Conservation (phyloP, 2,113 vertebrate genomes). For the Pycnonotus jocosus region DNA sequence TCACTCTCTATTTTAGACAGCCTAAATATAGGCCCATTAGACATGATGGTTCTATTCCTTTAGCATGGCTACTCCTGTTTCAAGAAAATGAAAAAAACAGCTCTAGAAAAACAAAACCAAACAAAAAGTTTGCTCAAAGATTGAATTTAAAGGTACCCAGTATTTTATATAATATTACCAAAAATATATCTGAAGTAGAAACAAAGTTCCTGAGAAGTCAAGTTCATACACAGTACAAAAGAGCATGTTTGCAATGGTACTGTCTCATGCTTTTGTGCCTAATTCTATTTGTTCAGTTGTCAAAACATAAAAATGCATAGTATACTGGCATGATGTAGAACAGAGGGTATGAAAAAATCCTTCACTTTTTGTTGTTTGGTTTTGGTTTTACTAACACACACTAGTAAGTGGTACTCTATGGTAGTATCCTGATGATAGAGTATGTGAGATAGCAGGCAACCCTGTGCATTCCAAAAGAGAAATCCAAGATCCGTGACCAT, state of each 20-base stretch:
- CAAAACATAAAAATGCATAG: neutral
- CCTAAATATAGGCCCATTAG: conserved; percentile 43
- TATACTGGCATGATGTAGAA: neutral
- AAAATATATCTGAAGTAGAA: neutral
- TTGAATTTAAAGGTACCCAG: neutral
- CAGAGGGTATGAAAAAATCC: neutral
- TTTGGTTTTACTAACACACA: neutral
- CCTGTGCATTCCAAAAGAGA: neutral
- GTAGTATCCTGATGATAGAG: neutral
- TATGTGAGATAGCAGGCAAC: neutral
- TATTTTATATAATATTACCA: neutral
- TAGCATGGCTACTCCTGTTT: neutral
- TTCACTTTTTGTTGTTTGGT: neutral
- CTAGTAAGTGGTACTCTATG: neutral
- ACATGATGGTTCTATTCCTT: neutral
- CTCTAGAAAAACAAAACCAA: neutral
- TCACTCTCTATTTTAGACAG: conserved; percentile 31
- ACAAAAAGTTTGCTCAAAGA: neutral
- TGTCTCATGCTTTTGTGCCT: neutral
- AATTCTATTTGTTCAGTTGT: neutral
- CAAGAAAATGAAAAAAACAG: neutral
- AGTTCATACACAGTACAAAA: neutral
- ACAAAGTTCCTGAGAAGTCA: neutral
- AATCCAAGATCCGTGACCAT: rapidly evolving
- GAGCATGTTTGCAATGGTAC: neutral